A percentile compares a stretch with the other conserved stretches of the same genome.
Evolutionary conservation across 2,113 vertebrate genomes (phyloP).

Genomic region (Tricholaema leucomelas): DNA sequence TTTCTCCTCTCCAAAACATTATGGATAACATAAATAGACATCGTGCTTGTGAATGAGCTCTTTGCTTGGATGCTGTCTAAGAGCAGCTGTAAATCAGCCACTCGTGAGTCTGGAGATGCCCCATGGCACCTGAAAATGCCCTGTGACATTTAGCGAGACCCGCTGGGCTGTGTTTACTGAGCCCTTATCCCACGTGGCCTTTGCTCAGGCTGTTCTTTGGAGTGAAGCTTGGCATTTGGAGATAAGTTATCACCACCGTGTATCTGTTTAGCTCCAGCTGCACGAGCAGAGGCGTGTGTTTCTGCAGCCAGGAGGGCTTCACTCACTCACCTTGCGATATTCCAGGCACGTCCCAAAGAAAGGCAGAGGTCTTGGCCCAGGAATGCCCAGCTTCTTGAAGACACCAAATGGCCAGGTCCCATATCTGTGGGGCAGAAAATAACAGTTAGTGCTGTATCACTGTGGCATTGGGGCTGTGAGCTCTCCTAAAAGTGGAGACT

Average conservation of each 20-base stretch:
- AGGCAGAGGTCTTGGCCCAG: slow-evolving; percentile 80
- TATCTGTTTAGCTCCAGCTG: neutral
- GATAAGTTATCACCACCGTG: neutral
- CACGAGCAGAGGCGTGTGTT: neutral
- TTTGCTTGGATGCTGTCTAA: neutral
- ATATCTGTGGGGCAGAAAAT: slow-evolving; percentile 70
- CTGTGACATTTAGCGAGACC: neutral
- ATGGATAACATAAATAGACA: rapidly evolving
- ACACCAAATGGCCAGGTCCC: slow-evolving; percentile 74
- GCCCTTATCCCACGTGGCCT: neutral
- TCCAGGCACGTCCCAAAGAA: slow-evolving; percentile 74
- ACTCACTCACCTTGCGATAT: slow-evolving; percentile 72
- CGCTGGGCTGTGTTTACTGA: neutral
- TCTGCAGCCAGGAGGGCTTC: neutral
- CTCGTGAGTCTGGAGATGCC: neutral
- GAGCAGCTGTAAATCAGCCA: neutral
- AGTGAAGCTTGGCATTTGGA: neutral
- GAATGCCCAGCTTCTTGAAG: slow-evolving; percentile 80
- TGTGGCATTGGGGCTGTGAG: rapidly evolving
- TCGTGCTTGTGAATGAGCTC: neutral
- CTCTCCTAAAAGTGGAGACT: neutral
- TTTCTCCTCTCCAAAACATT: neutral
- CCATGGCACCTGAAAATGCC: neutral
- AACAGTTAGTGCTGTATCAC: neutral
- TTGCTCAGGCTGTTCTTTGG: rapidly evolving